Base-by-base conservation (phyloP, 2,113 vertebrate species). In the Platysternon megacephalum region DNA sequence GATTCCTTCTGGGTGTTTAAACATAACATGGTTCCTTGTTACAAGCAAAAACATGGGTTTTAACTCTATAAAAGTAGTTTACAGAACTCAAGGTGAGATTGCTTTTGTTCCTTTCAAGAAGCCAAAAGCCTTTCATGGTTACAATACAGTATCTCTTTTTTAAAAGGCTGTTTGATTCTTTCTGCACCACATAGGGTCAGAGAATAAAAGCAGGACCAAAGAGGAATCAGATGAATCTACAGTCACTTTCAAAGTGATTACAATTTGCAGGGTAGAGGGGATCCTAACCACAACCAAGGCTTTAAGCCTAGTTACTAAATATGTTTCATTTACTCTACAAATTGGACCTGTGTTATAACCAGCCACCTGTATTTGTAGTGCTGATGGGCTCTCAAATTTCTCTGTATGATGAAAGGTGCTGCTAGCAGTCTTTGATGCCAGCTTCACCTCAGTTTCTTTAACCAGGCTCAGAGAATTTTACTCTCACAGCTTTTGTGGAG, bases 1-100 rank as follows among this genome's bases (percentile, higher is more conserved):
- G 92, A 95, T 89, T 85, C 56, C 84, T 95, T 95, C 35, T 97
- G 94, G 87, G 95, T 90, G 84, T 97, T 95, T 93, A 91, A 91
- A 91, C 79, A 95, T 28, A 93, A 93, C 68, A 93, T 35, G 16
- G 61, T 86, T 89, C 72, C 44, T 84, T 39, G 55, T 52, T 92
- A 87, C 39, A 87, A 72, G 82, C 84, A 90, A 93, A 93, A 96
- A 79, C 65, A 86, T 42, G 21, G 82, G 46, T 21, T 90, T 76
- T 91, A 89, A 85, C 53, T 95, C 83, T 94, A 72, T 49, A 93
- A 84, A 86, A 14, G 56, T 55, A 93, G 84, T 89, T 97, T 74
- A 90, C 65, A 1, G 6, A 94, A 96, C 78, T 94, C 72, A 85
- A 51, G 42, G 53, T 26, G 93, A 65, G 21, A 85, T 12, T 87